Evolutionary conservation across 2,113 vertebrate genomes (phyloP).

Genomic region (Ophiodon elongatus): DNA sequence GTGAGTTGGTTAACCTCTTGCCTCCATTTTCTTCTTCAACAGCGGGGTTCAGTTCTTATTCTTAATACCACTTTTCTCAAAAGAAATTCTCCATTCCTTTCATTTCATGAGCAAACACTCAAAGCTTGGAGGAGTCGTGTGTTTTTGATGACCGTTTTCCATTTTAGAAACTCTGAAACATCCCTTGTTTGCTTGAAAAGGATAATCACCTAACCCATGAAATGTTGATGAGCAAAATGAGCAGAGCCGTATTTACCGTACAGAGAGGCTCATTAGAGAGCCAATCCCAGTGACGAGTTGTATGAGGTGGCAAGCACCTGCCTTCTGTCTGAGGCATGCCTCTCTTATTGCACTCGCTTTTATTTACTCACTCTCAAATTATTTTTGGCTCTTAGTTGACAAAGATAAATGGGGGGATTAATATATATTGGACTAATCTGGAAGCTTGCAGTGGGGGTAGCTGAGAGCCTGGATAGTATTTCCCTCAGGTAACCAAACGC

Average conservation of each 20-base stretch:
- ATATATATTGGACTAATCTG: constrained; percentile 98
- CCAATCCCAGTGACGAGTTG: constrained; percentile 87
- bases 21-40: neutral
- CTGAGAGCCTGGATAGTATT: constrained; percentile 91
- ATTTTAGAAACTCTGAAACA: constrained; percentile 81
- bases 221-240: constrained; percentile 86
- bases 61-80: constrained; percentile 14
- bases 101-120: constrained; percentile 70
- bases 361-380: constrained; percentile 94
- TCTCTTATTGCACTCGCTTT: constrained; percentile 85
- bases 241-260: constrained; percentile 82
- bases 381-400: constrained; percentile 96
- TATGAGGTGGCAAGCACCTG: constrained; percentile 89
- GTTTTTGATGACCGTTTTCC: constrained; percentile 73
- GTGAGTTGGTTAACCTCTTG: constrained; percentile 18
- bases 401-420: constrained; percentile 99
- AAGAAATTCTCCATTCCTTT: constrained; percentile 42
- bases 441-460: constrained; percentile 84
- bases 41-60: neutral
- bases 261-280: constrained; percentile 85
- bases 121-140: constrained; percentile 24
- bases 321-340: constrained; percentile 87
- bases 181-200: constrained; percentile 80
- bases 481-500: constrained; percentile 95
- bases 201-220: constrained; percentile 79